These are phyloP conservation scores for Triplophysa yarkandensis DNA, from an alignment of 2,797 vertebrate species.

Conservation along the genomic window DNA sequence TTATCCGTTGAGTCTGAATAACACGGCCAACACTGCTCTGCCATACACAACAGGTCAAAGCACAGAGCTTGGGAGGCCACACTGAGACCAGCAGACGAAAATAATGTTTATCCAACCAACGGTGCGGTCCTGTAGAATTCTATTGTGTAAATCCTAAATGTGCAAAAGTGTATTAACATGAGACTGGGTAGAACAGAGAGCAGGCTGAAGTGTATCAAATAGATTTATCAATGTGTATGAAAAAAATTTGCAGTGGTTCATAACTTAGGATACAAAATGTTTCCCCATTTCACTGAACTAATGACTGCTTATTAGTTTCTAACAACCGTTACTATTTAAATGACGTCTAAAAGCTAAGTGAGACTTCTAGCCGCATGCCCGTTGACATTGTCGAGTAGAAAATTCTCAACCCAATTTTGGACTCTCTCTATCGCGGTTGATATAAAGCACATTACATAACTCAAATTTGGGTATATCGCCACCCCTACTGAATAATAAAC, in stretches of 20 bases:
- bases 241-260: not conserved
- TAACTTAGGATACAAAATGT: not conserved
- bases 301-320: not conserved
- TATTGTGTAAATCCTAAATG: constrained; percentile 11
- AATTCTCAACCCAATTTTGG: too few species aligned
- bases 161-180: not conserved
- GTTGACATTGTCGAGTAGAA: not conserved
- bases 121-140: constrained; percentile 11
- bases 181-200: not conserved
- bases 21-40: constrained; percentile 54
- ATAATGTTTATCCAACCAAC: constrained; percentile 45
- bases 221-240: not conserved
- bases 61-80: constrained; percentile 26
- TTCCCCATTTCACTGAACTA: not conserved
- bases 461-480: too few species aligned
- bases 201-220: not conserved
- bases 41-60: constrained; percentile 43
- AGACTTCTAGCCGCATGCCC: too few species aligned
- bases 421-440: too few species aligned
- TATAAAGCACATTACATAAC: too few species aligned
- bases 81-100: constrained; percentile 34
- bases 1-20: constrained; percentile 16
- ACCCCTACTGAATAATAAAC: too few species aligned
- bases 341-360: too few species aligned
- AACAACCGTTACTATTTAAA: not conserved